Conservation (phyloP, 2,113 vertebrate species). For the Phalacrocorax pelagicus region DNA sequence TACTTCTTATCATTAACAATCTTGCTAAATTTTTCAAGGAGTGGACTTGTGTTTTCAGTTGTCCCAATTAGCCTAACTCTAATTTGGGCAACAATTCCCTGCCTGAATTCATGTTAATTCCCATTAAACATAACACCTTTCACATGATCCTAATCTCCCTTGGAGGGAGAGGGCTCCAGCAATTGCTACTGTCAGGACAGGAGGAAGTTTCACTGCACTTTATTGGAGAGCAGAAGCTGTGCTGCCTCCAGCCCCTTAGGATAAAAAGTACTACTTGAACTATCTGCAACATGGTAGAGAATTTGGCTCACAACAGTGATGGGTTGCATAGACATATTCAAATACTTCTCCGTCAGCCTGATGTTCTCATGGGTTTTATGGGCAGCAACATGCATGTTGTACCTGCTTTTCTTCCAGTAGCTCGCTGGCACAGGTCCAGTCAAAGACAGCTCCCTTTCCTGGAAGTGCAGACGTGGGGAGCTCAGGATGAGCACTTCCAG, state of each 20-base stretch:
- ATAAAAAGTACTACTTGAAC: not conserved
- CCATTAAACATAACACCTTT: not conserved
- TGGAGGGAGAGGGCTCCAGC: not conserved
- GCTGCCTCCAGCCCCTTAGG: not conserved
- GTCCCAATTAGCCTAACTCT: not conserved
- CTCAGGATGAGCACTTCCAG: not conserved
- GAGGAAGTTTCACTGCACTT: not conserved
- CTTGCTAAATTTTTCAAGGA: not conserved
- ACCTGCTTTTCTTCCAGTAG: not conserved
- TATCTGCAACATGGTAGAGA: fast-evolving
- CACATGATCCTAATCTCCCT: not conserved
- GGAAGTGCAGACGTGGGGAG: not conserved
- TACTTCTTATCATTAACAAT: not conserved
- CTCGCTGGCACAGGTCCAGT: not conserved
- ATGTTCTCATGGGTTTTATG: not conserved
- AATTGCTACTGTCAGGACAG: not conserved
- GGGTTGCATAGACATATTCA: not conserved
- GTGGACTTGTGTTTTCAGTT: not conserved
- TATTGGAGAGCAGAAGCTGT: not conserved
- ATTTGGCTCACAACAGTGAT: not conserved
- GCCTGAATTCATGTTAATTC: not conserved
- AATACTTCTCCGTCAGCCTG: not conserved
- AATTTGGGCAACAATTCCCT: not conserved
- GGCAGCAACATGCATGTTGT: fast-evolving
- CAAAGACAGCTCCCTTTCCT: not conserved